These are phyloP conservation scores for Eupithecia abbreviata DNA, from an alignment of 2,888 invertebrate species.

Conservation along the genomic window DNA sequence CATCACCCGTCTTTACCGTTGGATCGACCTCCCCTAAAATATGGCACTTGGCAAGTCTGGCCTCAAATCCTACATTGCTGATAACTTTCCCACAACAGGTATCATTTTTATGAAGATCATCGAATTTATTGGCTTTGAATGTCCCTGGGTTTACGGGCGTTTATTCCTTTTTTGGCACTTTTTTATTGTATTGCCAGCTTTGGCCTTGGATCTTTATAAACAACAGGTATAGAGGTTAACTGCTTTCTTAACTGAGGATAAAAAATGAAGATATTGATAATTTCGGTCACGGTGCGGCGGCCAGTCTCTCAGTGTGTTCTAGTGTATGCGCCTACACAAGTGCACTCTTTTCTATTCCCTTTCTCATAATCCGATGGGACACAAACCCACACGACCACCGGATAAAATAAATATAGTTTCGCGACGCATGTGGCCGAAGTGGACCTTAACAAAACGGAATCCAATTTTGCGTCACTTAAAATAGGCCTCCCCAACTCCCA, in stretches of 20 bases:
- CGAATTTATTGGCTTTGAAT: slow-evolving; percentile 46
- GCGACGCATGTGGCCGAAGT: background rate
- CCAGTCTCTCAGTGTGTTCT: too few relatives aligned
- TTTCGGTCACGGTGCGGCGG: too few relatives aligned
- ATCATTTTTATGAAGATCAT: slow-evolving; percentile 48
- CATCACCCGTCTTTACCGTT: slow-evolving; percentile 66
- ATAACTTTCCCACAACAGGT: slow-evolving; percentile 67
- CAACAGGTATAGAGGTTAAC: background rate
- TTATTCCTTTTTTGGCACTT: slow-evolving; percentile 21
- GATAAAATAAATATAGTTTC: too few relatives aligned
- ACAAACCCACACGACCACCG: too few relatives aligned
- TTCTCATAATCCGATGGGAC: too few relatives aligned
- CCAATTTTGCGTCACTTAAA: too few relatives aligned
- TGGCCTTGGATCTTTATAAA: background rate
- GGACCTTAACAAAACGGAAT: too few relatives aligned
- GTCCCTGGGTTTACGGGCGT: slow-evolving; percentile 26
- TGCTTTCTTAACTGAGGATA: background rate
- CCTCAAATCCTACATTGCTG: slow-evolving; percentile 73
- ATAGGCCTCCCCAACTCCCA: too few relatives aligned
- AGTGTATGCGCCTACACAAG: too few relatives aligned
- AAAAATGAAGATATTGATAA: background rate
- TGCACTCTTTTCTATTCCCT: too few relatives aligned
- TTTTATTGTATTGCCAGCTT: background rate
- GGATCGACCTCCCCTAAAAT: slow-evolving; percentile 70
- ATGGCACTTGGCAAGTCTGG: slow-evolving; percentile 72